Percentiles rank a stretch among this genome's conserved stretches.
phyloP scores from a whole-genome alignment of 2,797 vertebrate genomes.

The Pseudocheirus occidentalis region DNA sequence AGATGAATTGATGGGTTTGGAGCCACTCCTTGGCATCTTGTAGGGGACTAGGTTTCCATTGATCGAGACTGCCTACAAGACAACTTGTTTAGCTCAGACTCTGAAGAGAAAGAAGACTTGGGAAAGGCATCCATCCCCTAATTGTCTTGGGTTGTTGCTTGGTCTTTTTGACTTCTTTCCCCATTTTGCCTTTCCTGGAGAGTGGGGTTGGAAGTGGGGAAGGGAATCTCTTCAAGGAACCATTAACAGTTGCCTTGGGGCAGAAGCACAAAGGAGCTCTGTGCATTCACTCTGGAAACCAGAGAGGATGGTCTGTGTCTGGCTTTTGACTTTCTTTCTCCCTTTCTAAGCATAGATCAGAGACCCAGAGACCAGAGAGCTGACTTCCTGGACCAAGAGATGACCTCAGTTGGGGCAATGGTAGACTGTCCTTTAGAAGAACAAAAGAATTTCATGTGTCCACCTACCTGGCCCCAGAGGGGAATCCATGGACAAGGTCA shows the following conservation, averaged over 20 bases:
- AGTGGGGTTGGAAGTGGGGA: not conserved
- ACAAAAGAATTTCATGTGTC: not conserved
- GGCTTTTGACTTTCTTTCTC: not conserved
- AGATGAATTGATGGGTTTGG: not conserved
- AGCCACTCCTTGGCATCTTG: not conserved
- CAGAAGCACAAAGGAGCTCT: slow-evolving; percentile 36
- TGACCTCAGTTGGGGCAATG: not conserved
- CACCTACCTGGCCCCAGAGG: not conserved
- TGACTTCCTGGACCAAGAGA: not conserved
- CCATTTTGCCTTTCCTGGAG: not conserved
- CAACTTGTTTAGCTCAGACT: not conserved
- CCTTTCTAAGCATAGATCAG: not conserved
- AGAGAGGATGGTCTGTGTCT: not conserved
- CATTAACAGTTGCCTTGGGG: not conserved
- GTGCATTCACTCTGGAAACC: not conserved
- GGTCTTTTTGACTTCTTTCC: not conserved
- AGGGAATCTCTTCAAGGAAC: not conserved
- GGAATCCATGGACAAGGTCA: not conserved
- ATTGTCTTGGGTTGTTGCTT: not conserved
- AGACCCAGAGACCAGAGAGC: not conserved
- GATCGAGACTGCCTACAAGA: not conserved
- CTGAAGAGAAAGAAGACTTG: not conserved
- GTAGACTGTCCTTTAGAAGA: not conserved
- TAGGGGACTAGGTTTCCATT: not conserved
- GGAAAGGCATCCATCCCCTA: not conserved